phyloP scores from a whole-genome alignment of 2,113 vertebrate genomes.

The Cathartes aura region DNA sequence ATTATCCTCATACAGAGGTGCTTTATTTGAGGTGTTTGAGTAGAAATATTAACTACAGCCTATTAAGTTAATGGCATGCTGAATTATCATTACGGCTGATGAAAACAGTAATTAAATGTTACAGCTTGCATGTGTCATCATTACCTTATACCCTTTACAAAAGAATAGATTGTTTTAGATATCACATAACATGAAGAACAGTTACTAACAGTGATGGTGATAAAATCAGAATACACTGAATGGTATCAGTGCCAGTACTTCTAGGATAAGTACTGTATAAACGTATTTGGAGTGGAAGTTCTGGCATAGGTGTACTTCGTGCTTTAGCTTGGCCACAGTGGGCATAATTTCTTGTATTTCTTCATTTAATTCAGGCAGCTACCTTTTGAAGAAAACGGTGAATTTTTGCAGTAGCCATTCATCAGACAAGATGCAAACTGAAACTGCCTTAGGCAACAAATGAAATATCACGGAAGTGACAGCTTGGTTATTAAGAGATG shows the following conservation, averaged over 20 bases:
- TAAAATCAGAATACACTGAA: neutral
- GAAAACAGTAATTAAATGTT: conserved; percentile 34
- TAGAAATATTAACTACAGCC: neutral
- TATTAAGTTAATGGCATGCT: neutral
- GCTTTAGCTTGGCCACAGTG: neutral
- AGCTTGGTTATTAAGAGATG: conserved; percentile 24
- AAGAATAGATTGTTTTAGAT: conserved; percentile 20
- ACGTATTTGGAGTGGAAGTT: neutral
- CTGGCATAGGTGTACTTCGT: neutral
- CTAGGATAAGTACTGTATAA: neutral
- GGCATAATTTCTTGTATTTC: neutral
- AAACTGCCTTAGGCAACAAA: conserved; percentile 9
- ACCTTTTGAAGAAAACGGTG: neutral
- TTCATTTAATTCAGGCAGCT: neutral
- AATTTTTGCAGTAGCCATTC: neutral
- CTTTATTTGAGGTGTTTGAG: neutral
- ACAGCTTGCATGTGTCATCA: neutral
- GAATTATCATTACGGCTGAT: conserved; percentile 10
- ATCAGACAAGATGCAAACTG: neutral
- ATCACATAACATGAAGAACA: neutral
- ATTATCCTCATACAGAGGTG: neutral
- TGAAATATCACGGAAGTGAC: neutral
- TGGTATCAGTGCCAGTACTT: neutral
- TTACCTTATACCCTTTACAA: conserved; percentile 14
- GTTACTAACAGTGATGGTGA: neutral